These are phyloP conservation scores for Coracias cyanogaster DNA, from an alignment of 2,797 vertebrate genomes.

Conservation along the genomic window DNA sequence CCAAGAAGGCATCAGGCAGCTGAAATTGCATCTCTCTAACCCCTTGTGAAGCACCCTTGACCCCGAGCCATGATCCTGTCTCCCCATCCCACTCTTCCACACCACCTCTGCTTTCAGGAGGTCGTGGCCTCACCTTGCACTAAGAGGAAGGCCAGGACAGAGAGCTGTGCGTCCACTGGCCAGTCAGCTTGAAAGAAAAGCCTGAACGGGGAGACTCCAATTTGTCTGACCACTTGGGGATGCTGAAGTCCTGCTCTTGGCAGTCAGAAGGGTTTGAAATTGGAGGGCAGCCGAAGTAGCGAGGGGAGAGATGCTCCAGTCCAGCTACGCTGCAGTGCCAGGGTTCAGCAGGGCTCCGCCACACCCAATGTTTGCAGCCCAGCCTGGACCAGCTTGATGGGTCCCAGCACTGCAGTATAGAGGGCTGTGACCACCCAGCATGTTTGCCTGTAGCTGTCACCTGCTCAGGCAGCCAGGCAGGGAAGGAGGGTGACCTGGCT, in stretches of 20 bases:
- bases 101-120: background rate
- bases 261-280: background rate
- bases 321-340: background rate
- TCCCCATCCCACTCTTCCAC: fast-evolving
- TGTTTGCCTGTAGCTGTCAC: fast-evolving
- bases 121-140: background rate
- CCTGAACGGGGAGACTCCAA: fast-evolving
- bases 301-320: background rate
- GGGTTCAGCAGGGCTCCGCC: background rate
- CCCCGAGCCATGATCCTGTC: background rate
- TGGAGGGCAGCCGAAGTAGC: background rate
- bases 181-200: fast-evolving
- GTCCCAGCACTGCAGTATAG: fast-evolving
- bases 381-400: background rate
- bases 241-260: constrained; percentile 38
- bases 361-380: background rate
- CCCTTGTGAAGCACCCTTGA: background rate
- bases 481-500: background rate
- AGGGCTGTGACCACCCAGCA: fast-evolving
- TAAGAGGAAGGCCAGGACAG: background rate
- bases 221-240: constrained; percentile 27
- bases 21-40: background rate
- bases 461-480: background rate
- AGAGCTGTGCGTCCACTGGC: fast-evolving
- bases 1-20: background rate